Evolutionary conservation across 2,888 invertebrate species (phyloP).

Genomic region (Aradus depressus): DNA sequence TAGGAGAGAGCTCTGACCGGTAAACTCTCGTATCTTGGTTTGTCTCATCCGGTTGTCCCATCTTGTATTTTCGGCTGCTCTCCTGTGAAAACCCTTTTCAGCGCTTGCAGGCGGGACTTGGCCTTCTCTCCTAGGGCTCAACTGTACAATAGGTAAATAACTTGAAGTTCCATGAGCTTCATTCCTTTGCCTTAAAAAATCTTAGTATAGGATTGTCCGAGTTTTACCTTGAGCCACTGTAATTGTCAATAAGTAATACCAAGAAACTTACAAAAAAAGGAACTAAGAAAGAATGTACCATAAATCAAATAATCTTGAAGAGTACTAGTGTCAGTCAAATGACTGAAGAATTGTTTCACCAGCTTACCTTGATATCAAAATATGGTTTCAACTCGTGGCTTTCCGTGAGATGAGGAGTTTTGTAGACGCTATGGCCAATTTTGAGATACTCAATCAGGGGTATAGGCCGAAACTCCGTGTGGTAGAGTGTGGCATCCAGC

Average conservation of each 20-base stretch:
- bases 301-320: background rate
- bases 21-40: no score
- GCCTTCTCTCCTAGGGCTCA: no score
- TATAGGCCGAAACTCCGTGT: conserved; percentile 83
- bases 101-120: no score
- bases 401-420: conserved; percentile 27
- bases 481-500: conserved; percentile 78
- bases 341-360: background rate
- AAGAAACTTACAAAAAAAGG: background rate
- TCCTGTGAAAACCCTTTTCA: no score
- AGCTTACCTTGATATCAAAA: conserved; percentile 30
- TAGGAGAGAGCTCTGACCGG: no score
- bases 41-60: no score
- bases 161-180: no score
- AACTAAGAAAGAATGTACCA: background rate
- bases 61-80: no score
- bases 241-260: background rate
- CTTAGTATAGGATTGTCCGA: no score
- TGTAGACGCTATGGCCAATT: conserved; percentile 47
- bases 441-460: conserved; percentile 71
- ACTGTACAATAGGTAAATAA: no score
- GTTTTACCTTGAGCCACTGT: no score
- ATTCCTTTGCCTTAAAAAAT: no score
- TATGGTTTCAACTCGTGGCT: conserved; percentile 28
- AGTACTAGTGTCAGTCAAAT: background rate